Conservation (phyloP, 2,113 vertebrate species). For the Nanorana parkeri region DNA sequence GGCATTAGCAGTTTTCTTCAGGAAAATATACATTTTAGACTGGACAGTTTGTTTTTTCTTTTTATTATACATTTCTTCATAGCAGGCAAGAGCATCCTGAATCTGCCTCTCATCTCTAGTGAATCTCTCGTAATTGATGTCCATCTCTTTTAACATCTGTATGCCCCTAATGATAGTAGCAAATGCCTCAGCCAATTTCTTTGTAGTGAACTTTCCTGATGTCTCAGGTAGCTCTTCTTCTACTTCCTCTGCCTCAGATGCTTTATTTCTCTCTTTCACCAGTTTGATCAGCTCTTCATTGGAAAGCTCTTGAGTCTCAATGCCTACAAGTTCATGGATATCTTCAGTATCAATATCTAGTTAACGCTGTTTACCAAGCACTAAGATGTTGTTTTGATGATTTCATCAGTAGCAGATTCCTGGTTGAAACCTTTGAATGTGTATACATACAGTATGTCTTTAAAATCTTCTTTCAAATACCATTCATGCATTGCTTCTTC, state of each 20-base stretch:
- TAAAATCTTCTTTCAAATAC: too few species aligned
- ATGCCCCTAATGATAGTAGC: not conserved
- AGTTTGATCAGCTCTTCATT: too few species aligned
- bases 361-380: not conserved
- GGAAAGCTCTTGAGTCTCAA: not conserved
- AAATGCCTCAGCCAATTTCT: not conserved
- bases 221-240: not conserved
- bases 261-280: not conserved
- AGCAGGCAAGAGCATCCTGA: not conserved
- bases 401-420: not conserved
- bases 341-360: not conserved
- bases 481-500: not conserved
- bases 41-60: not conserved
- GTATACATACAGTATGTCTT: not conserved
- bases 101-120: not conserved
- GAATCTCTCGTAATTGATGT: not conserved
- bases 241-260: not conserved
- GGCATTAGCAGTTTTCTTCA: not conserved
- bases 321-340: not conserved
- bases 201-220: not conserved
- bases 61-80: too few species aligned
- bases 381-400: not conserved
- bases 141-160: not conserved
- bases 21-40: not conserved
- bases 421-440: not conserved